A percentile compares a stretch with the other conserved stretches of the same genome.
Evolutionary conservation across 1,140 invertebrate species (phyloP).

Genomic region (Andrena cerasifolii): DNA sequence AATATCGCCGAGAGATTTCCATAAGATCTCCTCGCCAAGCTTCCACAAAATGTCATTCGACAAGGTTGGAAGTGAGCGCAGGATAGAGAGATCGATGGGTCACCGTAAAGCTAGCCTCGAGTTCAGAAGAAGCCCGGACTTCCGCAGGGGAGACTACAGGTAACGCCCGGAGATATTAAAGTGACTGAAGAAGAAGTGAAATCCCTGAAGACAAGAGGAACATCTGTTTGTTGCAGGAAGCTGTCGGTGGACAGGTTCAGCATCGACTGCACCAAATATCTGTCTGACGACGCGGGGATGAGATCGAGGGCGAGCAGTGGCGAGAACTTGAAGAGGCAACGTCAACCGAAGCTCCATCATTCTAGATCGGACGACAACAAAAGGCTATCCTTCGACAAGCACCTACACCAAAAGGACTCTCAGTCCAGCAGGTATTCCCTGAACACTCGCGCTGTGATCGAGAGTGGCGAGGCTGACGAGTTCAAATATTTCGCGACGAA

Average conservation of each 20-base stretch:
- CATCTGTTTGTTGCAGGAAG: conserved; percentile 58
- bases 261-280: conserved; percentile 71
- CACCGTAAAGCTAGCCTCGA: conserved; percentile 79
- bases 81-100: conserved; percentile 71
- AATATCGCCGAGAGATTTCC: conserved; percentile 76
- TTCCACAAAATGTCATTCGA: conserved; percentile 81
- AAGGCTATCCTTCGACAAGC: conserved; percentile 76
- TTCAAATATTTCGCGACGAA: conserved; percentile 75
- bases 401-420: conserved; percentile 72
- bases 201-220: background rate
- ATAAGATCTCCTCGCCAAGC: conserved; percentile 75
- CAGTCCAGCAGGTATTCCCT: conserved; percentile 77
- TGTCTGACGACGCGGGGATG: conserved; percentile 72
- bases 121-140: conserved; percentile 78
- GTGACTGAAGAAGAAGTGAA: too few species aligned
- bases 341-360: conserved; percentile 76
- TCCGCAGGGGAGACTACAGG: conserved; percentile 78
- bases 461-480: conserved; percentile 68
- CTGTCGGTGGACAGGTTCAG: conserved; percentile 75
- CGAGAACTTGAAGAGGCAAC: conserved; percentile 71
- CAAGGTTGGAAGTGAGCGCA: conserved; percentile 75
- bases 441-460: conserved; percentile 72
- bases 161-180: conserved; percentile 40
- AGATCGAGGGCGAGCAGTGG: conserved; percentile 73
- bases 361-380: conserved; percentile 79